These are phyloP conservation scores for Thymelicus acteon DNA, from an alignment of 2,888 invertebrate species.

Conservation along the genomic window DNA sequence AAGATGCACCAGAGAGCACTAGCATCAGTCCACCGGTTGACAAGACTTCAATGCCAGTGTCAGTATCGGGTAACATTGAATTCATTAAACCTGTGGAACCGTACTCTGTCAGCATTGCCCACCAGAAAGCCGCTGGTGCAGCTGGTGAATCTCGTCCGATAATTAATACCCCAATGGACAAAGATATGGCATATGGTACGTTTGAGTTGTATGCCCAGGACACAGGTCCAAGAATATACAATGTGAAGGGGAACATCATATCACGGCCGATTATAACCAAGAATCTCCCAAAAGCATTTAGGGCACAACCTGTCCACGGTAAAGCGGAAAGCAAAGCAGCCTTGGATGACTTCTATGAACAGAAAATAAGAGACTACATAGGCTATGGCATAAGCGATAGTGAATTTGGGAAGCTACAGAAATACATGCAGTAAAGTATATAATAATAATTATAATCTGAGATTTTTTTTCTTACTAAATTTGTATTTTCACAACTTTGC, in stretches of 20 bases:
- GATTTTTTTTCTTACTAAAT: background rate
- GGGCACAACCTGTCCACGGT: slow-evolving; percentile 63
- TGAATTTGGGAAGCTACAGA: slow-evolving; percentile 56
- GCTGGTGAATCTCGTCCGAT: background rate
- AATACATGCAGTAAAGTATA: background rate
- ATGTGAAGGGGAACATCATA: slow-evolving; percentile 54
- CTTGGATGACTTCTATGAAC: slow-evolving; percentile 52
- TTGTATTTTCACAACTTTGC: background rate
- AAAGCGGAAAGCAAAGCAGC: slow-evolving; percentile 49
- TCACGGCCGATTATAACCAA: slow-evolving; percentile 60
- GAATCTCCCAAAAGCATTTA: slow-evolving; percentile 62
- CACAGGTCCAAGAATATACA: slow-evolving; percentile 59
- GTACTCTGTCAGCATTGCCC: background rate
- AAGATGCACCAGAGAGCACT: background rate
- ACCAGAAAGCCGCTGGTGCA: background rate
- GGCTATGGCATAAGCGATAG: slow-evolving; percentile 64
- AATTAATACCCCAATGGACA: background rate
- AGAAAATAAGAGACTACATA: slow-evolving; percentile 64
- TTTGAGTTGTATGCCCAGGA: slow-evolving; percentile 55
- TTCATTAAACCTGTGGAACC: background rate
- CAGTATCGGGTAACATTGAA: background rate
- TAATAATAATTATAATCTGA: background rate
- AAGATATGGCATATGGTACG: slow-evolving; percentile 38
- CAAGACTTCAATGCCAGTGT: background rate
- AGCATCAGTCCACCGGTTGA: background rate